Conservation (phyloP, 2,113 vertebrate genomes). For the Casuarius casuarius region DNA sequence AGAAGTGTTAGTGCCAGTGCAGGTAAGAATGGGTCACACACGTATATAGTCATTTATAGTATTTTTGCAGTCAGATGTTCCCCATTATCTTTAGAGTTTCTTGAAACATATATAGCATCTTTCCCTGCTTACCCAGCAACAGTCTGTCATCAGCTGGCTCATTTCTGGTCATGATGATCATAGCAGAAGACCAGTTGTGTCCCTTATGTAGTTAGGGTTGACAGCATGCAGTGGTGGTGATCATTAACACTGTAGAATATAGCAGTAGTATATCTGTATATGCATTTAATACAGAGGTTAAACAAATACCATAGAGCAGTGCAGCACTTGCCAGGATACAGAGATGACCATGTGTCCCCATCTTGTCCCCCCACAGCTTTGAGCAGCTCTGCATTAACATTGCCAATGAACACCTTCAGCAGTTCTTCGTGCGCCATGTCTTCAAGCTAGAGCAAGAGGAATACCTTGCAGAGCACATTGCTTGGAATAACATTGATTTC, state of each 20-base stretch:
- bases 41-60: background rate
- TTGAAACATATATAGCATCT: background rate
- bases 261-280: background rate
- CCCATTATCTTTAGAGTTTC: background rate
- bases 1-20: background rate
- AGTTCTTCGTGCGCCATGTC: constrained; percentile 93
- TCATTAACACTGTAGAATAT: background rate
- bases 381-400: constrained; percentile 99
- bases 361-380: constrained; percentile 79
- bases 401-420: constrained; percentile 97
- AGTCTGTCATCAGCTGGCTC: background rate
- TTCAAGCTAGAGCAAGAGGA: constrained; percentile 96
- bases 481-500: constrained; percentile 89
- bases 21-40: background rate
- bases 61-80: background rate
- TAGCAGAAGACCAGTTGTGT: background rate
- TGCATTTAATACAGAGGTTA: background rate
- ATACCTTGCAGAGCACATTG: constrained; percentile 85
- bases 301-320: background rate
- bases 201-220: background rate
- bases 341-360: background rate
- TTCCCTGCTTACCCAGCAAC: background rate
- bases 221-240: background rate
- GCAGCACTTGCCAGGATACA: background rate
- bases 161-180: background rate